Evolutionary conservation across 1,140 invertebrate genomes (phyloP).

Genomic region (Platyscapa corneri): DNA sequence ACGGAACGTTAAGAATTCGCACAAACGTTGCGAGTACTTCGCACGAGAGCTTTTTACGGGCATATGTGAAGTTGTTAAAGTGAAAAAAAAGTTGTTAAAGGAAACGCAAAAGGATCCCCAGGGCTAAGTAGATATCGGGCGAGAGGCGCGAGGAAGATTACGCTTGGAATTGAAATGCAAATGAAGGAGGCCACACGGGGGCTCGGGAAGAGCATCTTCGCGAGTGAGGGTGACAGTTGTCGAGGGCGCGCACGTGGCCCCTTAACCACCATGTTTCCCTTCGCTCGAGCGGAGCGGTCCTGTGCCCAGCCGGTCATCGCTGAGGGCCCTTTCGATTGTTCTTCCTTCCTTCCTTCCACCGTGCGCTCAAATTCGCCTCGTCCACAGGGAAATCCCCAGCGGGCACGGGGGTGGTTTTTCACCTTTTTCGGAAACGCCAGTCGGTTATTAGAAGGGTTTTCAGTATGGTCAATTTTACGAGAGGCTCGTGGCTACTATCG

Average conservation of each 20-base stretch:
- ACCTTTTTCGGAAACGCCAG: too few species aligned
- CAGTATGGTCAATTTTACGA: too few species aligned
- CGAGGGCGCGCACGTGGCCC: conserved; percentile 58
- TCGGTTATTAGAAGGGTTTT: too few species aligned
- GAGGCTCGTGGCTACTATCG: too few species aligned
- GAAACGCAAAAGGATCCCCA: background rate
- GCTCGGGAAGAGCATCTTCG: conserved; percentile 55
- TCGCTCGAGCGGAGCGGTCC: background rate
- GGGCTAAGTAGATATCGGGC: background rate
- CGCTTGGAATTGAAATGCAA: background rate
- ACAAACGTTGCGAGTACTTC: too few species aligned
- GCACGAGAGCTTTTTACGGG: background rate
- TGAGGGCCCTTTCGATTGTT: background rate
- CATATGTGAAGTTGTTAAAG: background rate
- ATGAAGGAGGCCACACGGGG: background rate
- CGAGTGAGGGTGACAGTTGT: conserved; percentile 43
- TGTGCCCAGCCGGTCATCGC: background rate
- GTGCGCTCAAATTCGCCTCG: too few species aligned
- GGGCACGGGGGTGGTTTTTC: too few species aligned
- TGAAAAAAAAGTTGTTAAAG: background rate
- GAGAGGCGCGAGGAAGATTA: background rate
- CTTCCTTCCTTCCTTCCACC: too few species aligned
- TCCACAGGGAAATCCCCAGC: background rate
- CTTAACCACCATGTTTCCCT: conserved; percentile 63
- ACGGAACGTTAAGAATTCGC: too few species aligned